Conservation (phyloP, 2,888 invertebrate species). For the Oscheius sp. region DNA sequence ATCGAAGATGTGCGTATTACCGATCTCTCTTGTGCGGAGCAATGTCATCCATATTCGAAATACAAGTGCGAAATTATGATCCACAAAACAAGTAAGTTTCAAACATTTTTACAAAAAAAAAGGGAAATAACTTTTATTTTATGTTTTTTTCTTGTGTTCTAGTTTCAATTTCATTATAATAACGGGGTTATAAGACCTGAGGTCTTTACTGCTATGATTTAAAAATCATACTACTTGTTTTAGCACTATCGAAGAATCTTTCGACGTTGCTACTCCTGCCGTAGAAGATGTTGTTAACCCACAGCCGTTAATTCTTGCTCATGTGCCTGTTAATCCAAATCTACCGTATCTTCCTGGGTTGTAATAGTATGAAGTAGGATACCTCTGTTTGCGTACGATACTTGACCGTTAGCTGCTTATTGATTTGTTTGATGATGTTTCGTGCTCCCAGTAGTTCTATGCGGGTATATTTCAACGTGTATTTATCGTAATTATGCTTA, state of each 20-base stretch:
- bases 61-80: conserved; percentile 42
- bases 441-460: background rate
- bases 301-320: conserved; percentile 9
- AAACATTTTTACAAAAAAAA: background rate
- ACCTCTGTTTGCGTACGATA: conserved; percentile 17
- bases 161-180: too few relatives aligned
- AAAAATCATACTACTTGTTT: background rate
- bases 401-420: conserved; percentile 16
- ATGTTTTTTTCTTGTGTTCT: too few relatives aligned
- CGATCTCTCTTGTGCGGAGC: conserved; percentile 33
- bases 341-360: conserved; percentile 14
- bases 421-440: background rate
- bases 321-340: conserved; percentile 5
- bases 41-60: conserved; percentile 41
- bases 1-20: conserved; percentile 42
- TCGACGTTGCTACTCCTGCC: background rate
- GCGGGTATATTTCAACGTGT: conserved; percentile 1
- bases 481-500: background rate
- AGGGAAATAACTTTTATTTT: too few relatives aligned
- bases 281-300: conserved; percentile 2
- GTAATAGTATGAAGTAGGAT: background rate
- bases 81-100: background rate
- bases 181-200: too few relatives aligned
- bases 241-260: background rate
- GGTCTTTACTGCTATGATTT: too few relatives aligned